These are phyloP conservation scores for Gadus macrocephalus DNA, from an alignment of 2,113 vertebrate species.

Conservation along the genomic window DNA sequence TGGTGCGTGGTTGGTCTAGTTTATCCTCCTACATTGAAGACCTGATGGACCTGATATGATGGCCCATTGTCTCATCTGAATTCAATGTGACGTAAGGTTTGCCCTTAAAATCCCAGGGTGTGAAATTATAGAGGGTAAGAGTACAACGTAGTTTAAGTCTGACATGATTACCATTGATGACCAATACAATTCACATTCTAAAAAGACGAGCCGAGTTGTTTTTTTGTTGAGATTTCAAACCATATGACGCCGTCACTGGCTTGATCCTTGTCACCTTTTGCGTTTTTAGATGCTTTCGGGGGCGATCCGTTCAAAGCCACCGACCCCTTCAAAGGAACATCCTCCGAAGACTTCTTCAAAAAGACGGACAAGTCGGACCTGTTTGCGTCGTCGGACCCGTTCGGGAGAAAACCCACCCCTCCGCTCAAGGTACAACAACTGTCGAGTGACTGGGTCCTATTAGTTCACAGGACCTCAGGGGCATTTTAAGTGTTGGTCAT, in stretches of 20 bases:
- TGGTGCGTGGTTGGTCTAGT: too few relatives aligned
- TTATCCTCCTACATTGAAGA: too few relatives aligned
- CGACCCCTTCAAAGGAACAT: conserved; percentile 79
- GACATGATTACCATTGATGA: too few relatives aligned
- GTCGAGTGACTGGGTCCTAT: not conserved
- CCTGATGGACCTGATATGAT: too few relatives aligned
- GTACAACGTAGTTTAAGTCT: too few relatives aligned
- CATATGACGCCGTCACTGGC: not conserved
- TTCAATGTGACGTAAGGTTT: too few relatives aligned
- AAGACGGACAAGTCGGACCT: conserved; percentile 76
- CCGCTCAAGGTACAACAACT: conserved; percentile 76
- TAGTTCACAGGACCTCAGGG: not conserved
- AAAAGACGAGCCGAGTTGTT: not conserved
- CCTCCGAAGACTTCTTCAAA: conserved; percentile 84
- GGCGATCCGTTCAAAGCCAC: conserved; percentile 91
- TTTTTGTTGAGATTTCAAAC: not conserved
- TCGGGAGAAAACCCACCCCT: conserved; percentile 73
- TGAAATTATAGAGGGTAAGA: too few relatives aligned
- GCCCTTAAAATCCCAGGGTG: too few relatives aligned
- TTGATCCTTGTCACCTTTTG: not conserved
- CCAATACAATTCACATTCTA: not conserved
- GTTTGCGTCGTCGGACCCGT: conserved; percentile 82
- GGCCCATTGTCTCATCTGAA: too few relatives aligned
- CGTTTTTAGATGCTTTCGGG: conserved; percentile 85
- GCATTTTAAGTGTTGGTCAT: not conserved